A percentile compares a stretch with the other conserved stretches of the same genome.
phyloP scores from a whole-genome alignment of 2,888 invertebrate genomes.

The Drosophila mimetica region DNA sequence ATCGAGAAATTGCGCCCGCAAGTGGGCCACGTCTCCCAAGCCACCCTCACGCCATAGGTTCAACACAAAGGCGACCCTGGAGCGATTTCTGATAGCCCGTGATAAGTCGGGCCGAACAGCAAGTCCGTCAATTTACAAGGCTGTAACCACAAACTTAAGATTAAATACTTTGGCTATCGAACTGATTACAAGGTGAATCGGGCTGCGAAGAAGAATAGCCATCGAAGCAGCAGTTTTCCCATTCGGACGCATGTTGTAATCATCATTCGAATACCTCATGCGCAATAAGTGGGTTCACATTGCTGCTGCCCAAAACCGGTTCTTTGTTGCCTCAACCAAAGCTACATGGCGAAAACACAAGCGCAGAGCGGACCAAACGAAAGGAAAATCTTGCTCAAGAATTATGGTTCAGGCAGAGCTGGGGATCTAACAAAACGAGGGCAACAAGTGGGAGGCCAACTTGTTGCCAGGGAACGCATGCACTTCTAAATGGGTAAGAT shows the following conservation, averaged over 20 bases:
- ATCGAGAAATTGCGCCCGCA: slow-evolving; percentile 10
- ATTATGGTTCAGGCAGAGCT: slow-evolving; percentile 9
- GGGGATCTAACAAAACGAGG: slow-evolving; percentile 3
- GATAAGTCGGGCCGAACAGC: slow-evolving; percentile 11
- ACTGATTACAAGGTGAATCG: slow-evolving; percentile 24
- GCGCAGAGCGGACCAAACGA: slow-evolving; percentile 15
- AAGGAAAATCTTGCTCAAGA: slow-evolving; percentile 49
- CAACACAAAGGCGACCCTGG: slow-evolving; percentile 44
- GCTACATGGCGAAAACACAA: slow-evolving; percentile 11
- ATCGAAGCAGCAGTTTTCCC: slow-evolving; percentile 11
- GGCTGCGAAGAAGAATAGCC: slow-evolving; percentile 2
- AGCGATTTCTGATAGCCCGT: slow-evolving; percentile 44
- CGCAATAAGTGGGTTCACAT: slow-evolving; percentile 32
- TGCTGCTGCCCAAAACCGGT: slow-evolving; percentile 38
- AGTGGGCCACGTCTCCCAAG: slow-evolving; percentile 23
- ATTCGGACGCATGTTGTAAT: slow-evolving; percentile 33
- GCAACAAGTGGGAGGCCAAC: slow-evolving; percentile 39
- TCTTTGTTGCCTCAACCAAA: slow-evolving; percentile 6
- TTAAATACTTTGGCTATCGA: slow-evolving; percentile 3
- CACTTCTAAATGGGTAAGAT: neutral
- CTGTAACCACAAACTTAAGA: neutral
- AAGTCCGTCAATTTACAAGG: neutral
- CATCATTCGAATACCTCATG: slow-evolving; percentile 26
- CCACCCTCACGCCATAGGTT: slow-evolving; percentile 35
- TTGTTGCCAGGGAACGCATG: slow-evolving; percentile 3